Evolutionary conservation across 1,140 invertebrate species (phyloP).

Genomic region (Cephus cinctus): DNA sequence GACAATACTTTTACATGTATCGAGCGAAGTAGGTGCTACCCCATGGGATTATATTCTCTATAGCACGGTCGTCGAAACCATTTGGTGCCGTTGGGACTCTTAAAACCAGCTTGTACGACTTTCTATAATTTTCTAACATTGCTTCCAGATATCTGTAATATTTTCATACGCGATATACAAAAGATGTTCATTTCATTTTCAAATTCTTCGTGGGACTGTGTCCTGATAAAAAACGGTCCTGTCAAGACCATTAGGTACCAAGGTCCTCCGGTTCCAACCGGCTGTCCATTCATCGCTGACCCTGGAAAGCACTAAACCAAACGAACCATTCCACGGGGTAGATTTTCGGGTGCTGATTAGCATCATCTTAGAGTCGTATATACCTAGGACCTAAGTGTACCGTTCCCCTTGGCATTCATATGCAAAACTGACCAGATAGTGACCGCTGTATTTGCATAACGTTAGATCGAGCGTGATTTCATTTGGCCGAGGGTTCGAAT

Average conservation of each 20-base stretch:
- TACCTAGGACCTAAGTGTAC: conserved; percentile 25
- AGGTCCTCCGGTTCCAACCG: too few relatives aligned
- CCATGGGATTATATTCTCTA: conserved; percentile 32
- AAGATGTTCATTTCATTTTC: too few relatives aligned
- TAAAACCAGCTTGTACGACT: too few relatives aligned
- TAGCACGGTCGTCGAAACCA: conserved; percentile 39
- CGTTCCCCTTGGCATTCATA: conserved; percentile 44
- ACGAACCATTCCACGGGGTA: conserved; percentile 42
- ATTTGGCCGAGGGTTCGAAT: conserved; percentile 33
- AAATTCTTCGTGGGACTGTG: too few relatives aligned
- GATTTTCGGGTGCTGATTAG: conserved; percentile 41
- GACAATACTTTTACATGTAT: conserved; percentile 34
- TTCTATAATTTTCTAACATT: too few relatives aligned
- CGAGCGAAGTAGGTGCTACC: conserved; percentile 33
- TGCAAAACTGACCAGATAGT: conserved; percentile 53
- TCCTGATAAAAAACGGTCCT: too few relatives aligned
- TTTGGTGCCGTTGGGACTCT: conserved; percentile 25
- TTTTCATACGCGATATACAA: too few relatives aligned
- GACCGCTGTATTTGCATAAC: conserved; percentile 52
- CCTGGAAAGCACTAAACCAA: conserved; percentile 39
- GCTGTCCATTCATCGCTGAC: too few relatives aligned
- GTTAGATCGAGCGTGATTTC: conserved; percentile 56
- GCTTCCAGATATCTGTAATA: too few relatives aligned
- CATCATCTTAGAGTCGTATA: conserved; percentile 44
- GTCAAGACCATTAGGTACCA: too few relatives aligned